A percentile compares a stretch with the other conserved stretches of the same genome.
Evolutionary conservation across 2,888 invertebrate species (phyloP).

Genomic region (Synergus japonicus): DNA sequence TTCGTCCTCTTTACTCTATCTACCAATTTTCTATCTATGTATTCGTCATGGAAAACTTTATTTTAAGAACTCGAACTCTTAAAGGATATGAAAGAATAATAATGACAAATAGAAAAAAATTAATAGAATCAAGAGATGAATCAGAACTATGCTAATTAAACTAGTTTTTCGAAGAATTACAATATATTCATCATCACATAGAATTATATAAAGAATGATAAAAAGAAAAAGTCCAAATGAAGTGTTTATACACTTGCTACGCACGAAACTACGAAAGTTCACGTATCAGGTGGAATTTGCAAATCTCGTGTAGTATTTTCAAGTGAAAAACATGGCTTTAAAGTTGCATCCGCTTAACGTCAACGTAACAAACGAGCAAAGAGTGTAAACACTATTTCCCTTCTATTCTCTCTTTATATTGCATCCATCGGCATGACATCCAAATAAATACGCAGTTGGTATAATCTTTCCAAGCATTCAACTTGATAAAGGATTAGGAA

Average conservation of each 20-base stretch:
- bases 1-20: not conserved
- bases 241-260: not conserved
- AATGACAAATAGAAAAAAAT: no score
- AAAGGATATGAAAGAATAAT: not conserved
- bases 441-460: not conserved
- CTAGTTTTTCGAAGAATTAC: not conserved
- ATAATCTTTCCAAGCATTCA: not conserved
- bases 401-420: not conserved
- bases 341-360: conserved; percentile 17
- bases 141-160: not conserved
- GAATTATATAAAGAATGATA: not conserved
- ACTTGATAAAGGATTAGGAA: not conserved
- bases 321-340: conserved; percentile 8
- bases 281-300: not conserved
- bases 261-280: not conserved
- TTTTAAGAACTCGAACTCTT: not conserved
- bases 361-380: not conserved
- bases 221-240: not conserved
- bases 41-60: not conserved
- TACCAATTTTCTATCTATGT: not conserved
- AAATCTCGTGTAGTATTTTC: conserved; percentile 21
- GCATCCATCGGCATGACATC: not conserved
- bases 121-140: not conserved
- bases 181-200: no score
- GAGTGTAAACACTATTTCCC: conserved; percentile 26